Evolutionary conservation across 2,888 invertebrate species (phyloP).

Genomic region (Diaphora mendica): DNA sequence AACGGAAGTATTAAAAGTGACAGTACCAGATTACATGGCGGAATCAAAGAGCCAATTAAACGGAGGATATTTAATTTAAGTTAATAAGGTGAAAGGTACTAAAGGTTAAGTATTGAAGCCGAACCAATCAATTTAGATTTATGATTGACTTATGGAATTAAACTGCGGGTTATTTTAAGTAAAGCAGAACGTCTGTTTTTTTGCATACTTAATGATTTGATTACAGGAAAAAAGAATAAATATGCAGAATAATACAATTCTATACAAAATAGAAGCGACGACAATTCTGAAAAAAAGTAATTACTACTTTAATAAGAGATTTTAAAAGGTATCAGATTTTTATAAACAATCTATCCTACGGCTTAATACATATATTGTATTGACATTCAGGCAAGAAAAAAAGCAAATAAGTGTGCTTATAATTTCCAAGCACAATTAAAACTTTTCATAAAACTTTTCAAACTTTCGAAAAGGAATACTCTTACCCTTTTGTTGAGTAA

Average conservation of each 20-base stretch:
- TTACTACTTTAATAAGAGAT: not conserved
- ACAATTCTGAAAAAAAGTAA: not conserved
- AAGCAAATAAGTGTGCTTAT: too few relatives aligned
- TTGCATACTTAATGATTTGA: not conserved
- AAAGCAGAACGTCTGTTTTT: not conserved
- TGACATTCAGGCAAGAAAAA: too few relatives aligned
- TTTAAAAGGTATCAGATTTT: not conserved
- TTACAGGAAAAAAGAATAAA: not conserved
- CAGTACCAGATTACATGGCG: constrained; percentile 14
- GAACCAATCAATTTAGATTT: constrained; percentile 12
- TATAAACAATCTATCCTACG: too few relatives aligned
- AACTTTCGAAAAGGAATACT: too few relatives aligned
- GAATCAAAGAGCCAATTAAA: constrained; percentile 7
- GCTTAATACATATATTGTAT: too few relatives aligned
- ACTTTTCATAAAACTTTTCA: too few relatives aligned
- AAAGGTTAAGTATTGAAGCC: constrained; percentile 18
- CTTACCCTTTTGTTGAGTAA: too few relatives aligned
- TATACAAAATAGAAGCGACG: not conserved
- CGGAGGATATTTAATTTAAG: constrained; percentile 9
- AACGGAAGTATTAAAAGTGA: constrained; percentile 35
- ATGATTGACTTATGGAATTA: constrained; percentile 1
- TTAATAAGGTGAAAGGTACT: constrained; percentile 14
- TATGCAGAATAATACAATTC: too few relatives aligned
- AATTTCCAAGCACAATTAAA: too few relatives aligned
- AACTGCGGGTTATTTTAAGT: not conserved